These are phyloP conservation scores for Passer montanus DNA, from an alignment of 2,113 vertebrate species.

Conservation along the genomic window DNA sequence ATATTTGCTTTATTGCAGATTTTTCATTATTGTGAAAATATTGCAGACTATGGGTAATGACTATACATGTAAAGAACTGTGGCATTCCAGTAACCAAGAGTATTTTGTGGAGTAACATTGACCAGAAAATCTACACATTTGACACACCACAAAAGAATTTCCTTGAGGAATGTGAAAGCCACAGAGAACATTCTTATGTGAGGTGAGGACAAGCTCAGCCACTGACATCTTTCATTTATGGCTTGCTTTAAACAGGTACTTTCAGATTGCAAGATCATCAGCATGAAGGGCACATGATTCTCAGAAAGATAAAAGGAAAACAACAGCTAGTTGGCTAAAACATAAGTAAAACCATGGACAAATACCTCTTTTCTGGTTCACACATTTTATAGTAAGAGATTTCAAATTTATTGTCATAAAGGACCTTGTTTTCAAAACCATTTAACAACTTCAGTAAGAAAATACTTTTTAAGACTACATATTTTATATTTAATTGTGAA, in stretches of 20 bases:
- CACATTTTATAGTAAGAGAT: not conserved
- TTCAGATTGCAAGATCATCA: not conserved
- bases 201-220: not conserved
- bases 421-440: not conserved
- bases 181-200: not conserved
- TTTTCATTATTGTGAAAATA: not conserved
- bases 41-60: not conserved
- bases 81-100: not conserved
- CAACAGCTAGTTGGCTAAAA: not conserved
- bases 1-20: not conserved
- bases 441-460: not conserved
- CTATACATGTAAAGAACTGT: not conserved
- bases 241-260: not conserved
- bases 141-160: conserved; percentile 3
- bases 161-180: not conserved
- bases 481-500: not conserved
- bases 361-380: not conserved
- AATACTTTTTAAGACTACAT: not conserved
- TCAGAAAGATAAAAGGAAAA: not conserved
- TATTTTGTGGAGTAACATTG: not conserved
- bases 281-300: not conserved
- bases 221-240: not conserved
- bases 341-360: not conserved
- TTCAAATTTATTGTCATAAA: not conserved
- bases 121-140: not conserved